phyloP scores from a whole-genome alignment of 2,113 vertebrate genomes.

The Neodon shergylaensis region DNA sequence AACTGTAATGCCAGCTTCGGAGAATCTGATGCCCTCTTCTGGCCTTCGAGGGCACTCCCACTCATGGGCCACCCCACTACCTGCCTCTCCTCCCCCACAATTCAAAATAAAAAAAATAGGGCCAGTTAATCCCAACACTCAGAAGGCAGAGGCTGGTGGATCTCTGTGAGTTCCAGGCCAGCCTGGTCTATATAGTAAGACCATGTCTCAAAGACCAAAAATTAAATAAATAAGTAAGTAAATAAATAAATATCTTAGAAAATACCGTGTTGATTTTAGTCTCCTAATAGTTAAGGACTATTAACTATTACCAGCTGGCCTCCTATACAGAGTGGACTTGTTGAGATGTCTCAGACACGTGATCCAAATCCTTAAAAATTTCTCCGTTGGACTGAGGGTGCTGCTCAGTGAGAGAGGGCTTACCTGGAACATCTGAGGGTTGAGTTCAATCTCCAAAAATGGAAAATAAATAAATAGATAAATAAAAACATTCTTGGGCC shows the following conservation, averaged over 20 bases:
- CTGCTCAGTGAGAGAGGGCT: neutral
- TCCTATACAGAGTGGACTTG: neutral
- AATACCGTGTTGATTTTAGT: neutral
- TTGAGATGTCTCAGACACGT: neutral
- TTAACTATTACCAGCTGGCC: neutral
- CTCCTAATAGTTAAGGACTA: neutral
- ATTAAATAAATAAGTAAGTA: neutral
- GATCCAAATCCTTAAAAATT: constrained; percentile 19
- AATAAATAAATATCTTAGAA: neutral
- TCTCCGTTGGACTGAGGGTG: neutral
- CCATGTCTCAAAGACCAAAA: neutral
- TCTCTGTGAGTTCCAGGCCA: neutral
- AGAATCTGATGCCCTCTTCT: neutral
- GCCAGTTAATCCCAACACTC: neutral
- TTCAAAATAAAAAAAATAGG: neutral
- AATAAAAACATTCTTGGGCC: neutral
- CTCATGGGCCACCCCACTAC: neutral
- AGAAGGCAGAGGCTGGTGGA: neutral
- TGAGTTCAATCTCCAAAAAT: neutral
- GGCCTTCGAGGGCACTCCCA: neutral
- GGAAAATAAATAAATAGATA: neutral
- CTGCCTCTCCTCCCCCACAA: neutral
- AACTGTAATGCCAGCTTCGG: neutral
- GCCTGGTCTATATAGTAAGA: neutral
- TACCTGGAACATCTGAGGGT: too few relatives aligned